Base-by-base conservation (phyloP, 2,113 vertebrate genomes). In the Motacilla tschutschensis region DNA sequence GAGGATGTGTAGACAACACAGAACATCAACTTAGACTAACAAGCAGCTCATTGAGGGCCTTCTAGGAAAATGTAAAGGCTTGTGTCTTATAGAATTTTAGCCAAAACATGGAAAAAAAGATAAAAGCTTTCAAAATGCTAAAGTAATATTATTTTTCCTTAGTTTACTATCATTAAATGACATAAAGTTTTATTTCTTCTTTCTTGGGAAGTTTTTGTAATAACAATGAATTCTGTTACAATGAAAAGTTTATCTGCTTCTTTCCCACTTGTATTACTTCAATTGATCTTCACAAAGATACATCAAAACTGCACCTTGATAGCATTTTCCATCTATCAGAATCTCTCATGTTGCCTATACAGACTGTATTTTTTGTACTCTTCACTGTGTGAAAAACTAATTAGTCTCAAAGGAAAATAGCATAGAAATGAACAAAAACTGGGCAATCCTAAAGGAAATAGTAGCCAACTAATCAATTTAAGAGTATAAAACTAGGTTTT, bases 401-500 rank as follows among this genome's bases (percentile, higher is more conserved):
- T 88, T 51, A 44, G 4, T 18, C 46, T 81, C 33, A 64, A 74
- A 86, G 14, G 33, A 83, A 83, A 78, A 41, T 5, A 35, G 3
- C 13, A 53, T 35, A 25, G 40, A 79, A 64, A 26, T 48, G 31
- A 48, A 53, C 1, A 76, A 72, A 50, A 73, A 31, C 63, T 35
- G 41, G 38, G 28, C 44, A 84, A 87, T 76, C 10, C 8, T 35
- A 82, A 62, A 16, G 10, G 50, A 31, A 86, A 76, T 44, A 62
- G 46, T 29, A 69, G 79, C 83, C 79, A 87, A 76, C 24, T 57
- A 88, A 91, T 92, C 43, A 84, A 89, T 65, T 84, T 81, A 91
- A 72, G 9, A 17, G n/a, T 26, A 55, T 46, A 53, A 84, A 81
- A 60, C 26, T 75, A 12, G 47, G 50, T 75, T 80, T 71, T 21